Percentiles rank a stretch among this genome's conserved stretches.
phyloP scores from a whole-genome alignment of 2,888 invertebrate species.

The Acrobasis repandana region DNA sequence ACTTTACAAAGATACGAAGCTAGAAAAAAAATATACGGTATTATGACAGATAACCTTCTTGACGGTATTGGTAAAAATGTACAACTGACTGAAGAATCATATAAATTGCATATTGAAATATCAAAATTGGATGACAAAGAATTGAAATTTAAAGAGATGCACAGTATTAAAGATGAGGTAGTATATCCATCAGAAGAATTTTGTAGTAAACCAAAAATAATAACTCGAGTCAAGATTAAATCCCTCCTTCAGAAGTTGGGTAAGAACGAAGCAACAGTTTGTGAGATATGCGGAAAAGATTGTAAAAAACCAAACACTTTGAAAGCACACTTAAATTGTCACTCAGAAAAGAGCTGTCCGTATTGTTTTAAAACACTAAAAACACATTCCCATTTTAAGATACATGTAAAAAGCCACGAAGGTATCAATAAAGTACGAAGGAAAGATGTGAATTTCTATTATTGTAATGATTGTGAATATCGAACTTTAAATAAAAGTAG shows the following conservation, averaged over 20 bases:
- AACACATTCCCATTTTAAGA: slow-evolving; percentile 46
- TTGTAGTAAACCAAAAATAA: slow-evolving; percentile 35
- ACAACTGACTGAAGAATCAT: neutral
- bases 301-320: slow-evolving; percentile 38
- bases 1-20: slow-evolving; percentile 40
- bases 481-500: slow-evolving; percentile 47
- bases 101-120: neutral
- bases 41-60: slow-evolving; percentile 35
- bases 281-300: slow-evolving; percentile 47
- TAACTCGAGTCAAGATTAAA: slow-evolving; percentile 27
- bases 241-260: no score
- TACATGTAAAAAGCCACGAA: slow-evolving; percentile 45
- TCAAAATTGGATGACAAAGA: slow-evolving; percentile 25
- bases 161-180: slow-evolving; percentile 28
- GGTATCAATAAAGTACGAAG: slow-evolving; percentile 28
- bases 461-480: slow-evolving; percentile 50
- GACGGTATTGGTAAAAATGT: slow-evolving; percentile 33
- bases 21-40: slow-evolving; percentile 33
- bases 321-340: slow-evolving; percentile 44
- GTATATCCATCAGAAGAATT: slow-evolving; percentile 34
- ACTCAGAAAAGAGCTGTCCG: slow-evolving; percentile 46
- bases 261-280: slow-evolving; percentile 38
- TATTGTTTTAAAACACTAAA: slow-evolving; percentile 51
- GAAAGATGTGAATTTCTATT: slow-evolving; percentile 34
- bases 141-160: slow-evolving; percentile 18